Base-by-base conservation (phyloP, 2,888 invertebrate genomes). In the Eulithis prunata region DNA sequence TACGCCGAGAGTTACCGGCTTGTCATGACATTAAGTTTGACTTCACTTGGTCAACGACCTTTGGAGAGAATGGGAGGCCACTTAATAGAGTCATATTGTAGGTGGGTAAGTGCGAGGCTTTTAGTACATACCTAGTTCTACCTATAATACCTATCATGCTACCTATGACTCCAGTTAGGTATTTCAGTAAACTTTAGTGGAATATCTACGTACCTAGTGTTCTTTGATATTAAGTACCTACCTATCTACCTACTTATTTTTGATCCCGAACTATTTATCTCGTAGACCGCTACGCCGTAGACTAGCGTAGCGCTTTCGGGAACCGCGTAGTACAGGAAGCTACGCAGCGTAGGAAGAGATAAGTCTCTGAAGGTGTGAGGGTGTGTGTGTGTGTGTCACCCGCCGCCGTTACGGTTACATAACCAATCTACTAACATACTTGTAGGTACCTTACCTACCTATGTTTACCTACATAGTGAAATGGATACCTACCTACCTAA, bases 21-120 rank as follows among this genome's bases (percentile, higher is more conserved):
- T 63, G 64, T 69, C 69, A 64, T 69, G 69, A 66, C 69, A 69
- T 69, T 69, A 66, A 59, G 62, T 57, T 62, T 61, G 61, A 55
- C 57, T 60, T 12, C 36, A 66, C 38, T 54, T 68, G 68, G 68
- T 68, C 64, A 68, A 57, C 65, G 55, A 69, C 65, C 65, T 60
- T 64, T 49, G 2, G 21, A 54, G 65, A 65, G 65, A 69, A 69
- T 64, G 68, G 68, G 62, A 68, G 68, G 64, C 59, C 59, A 32
- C 36, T 46, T 56, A 62, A 51, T 56, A 32, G 0, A 21, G 13
- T 46, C 38, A 38, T 53, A 11, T 14, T 41, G 38, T 36, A 21
- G 11, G 49, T 41, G 41, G 41, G 41, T 14, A 14, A 47, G 47
- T 47, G 47, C 14, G 7, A 47, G 14, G 47, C 47, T 41, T 41